A percentile compares a stretch with the other conserved stretches of the same genome.
Evolutionary conservation across 2,888 invertebrate species (phyloP).

Genomic region (Quadroppia sp.): DNA sequence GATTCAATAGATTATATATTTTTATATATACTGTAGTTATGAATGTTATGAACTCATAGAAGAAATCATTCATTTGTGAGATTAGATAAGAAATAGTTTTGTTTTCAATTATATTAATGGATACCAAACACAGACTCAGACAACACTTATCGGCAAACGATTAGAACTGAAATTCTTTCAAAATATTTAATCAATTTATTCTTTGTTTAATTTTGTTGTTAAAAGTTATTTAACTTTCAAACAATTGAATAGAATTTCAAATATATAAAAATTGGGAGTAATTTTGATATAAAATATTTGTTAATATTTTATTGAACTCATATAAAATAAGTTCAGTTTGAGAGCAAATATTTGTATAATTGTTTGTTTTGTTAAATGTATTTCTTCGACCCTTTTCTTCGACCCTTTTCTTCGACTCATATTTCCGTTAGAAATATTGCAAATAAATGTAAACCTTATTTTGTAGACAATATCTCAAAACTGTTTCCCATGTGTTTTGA

Average conservation of each 20-base stretch:
- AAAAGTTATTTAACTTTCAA: not conserved
- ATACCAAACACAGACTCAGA: not conserved
- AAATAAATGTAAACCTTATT: not conserved
- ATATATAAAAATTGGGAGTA: not conserved
- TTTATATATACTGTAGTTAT: not conserved
- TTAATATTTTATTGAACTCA: not conserved
- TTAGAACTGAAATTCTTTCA: not conserved
- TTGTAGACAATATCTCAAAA: not conserved
- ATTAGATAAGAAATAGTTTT: slow-evolving; percentile 20
- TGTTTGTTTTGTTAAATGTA: not conserved
- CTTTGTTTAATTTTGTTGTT: not conserved
- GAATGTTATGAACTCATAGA: not conserved
- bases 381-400: not conserved
- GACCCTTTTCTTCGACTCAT: not conserved
- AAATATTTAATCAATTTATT: not conserved
- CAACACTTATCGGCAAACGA: slow-evolving; percentile 4
- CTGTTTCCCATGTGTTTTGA: not conserved
- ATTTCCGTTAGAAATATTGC: not conserved
- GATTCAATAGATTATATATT: not conserved
- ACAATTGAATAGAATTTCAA: not conserved
- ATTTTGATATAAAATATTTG: not conserved
- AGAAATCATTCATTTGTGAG: not conserved
- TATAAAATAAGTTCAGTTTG: not conserved
- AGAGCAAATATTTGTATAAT: not conserved
- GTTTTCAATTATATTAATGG: slow-evolving; percentile 23